Percentiles rank a stretch among this genome's conserved stretches.
Conservation (phyloP, 2,113 vertebrate species). For the Hyla sarda region DNA sequence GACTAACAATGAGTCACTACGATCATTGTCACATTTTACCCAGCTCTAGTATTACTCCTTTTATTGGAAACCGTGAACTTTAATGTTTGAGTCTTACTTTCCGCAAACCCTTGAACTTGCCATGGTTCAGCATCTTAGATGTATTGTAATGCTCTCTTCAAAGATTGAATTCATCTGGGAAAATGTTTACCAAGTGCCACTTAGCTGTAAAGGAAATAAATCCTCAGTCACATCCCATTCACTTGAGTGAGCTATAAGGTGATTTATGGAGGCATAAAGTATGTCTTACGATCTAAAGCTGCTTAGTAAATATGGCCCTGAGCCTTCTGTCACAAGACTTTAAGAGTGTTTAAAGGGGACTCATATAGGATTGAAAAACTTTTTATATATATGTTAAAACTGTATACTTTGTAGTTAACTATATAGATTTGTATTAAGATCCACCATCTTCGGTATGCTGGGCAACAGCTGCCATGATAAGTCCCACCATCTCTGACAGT, state of each 20-base stretch:
- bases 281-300: slow-evolving; percentile 30
- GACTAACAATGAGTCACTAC: not conserved
- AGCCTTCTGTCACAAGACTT: slow-evolving; percentile 17
- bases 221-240: slow-evolving; percentile 30
- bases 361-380: not conserved
- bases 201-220: slow-evolving; percentile 13
- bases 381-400: not conserved
- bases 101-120: not conserved
- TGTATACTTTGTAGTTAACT: not conserved
- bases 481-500: slow-evolving; percentile 68
- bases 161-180: not conserved
- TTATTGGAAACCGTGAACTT: not conserved
- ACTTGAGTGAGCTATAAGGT: slow-evolving; percentile 40
- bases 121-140: not conserved
- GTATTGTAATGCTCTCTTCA: not conserved
- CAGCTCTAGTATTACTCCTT: not conserved
- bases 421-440: not conserved
- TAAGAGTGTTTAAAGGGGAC: not conserved
- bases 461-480: slow-evolving; percentile 46
- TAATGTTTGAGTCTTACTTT: not conserved
- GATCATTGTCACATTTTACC: not conserved
- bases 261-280: slow-evolving; percentile 37
- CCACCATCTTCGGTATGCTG: not conserved
- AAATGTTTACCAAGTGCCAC: slow-evolving; percentile 28
- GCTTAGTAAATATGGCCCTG: slow-evolving; percentile 32